Base-by-base conservation (phyloP, 2,113 vertebrate species). In the Lepidothrix coronata region DNA sequence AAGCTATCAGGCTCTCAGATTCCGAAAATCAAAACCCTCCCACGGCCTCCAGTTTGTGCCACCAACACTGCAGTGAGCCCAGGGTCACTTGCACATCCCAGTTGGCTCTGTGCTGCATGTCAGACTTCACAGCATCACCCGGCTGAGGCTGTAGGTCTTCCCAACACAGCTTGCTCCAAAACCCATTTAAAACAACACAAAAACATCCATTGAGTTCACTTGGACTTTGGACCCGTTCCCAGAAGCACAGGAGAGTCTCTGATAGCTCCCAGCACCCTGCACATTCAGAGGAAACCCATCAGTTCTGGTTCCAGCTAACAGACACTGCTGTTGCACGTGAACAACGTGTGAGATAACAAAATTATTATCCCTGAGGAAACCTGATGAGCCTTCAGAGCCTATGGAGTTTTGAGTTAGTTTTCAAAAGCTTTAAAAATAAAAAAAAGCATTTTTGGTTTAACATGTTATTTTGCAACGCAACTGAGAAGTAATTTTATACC, bases 31-130 rank as follows among this genome's bases (percentile, higher is more conserved):
- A 67, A 33, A 49, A 11, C n/a, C 31, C 46, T 24, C 5, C 59
- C 0, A 0, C 11, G 43, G 55, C 23, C 48, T n/a, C 18, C 27
- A 12, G 12, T 12, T 6, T 16, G 27, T 1, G 1, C 37, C 66
- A n/a, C 41, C 1, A 2, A 59, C 43, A 2, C 46, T 33, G 41
- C 28, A 44, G 77, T 0, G 0, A 72, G 25, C 62, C 65, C 77
- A 33, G n/a, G 65, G 62, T 70, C 73, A 85, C 9, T 5, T 0
- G 8, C 16, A 31, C 1, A 0, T 27, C 57, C 5, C 6, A 0
- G 11, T 43, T n/a, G 65, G 39, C n/a, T 43, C 43, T 22, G 19
- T 12, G 43, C 68, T 59, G 43, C 43, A 27, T 0, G 1, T 25
- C 89, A 78, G 37, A 33, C 44, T 8, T 12, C 63, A 18, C 30